Conservation (phyloP, 2,888 invertebrate species). For the Ligdia adustata region DNA sequence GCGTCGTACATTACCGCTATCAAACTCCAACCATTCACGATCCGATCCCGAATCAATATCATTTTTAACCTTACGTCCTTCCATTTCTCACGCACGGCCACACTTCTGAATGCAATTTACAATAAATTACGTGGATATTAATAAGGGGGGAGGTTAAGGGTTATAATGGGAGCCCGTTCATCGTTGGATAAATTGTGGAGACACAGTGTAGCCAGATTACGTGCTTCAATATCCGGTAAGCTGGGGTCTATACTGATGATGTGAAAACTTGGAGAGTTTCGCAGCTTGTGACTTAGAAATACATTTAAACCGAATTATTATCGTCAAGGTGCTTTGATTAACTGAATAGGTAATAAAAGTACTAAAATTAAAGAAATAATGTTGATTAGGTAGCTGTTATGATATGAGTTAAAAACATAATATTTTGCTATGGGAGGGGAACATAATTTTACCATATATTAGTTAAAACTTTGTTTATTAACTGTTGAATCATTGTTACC, state of each 20-base stretch:
- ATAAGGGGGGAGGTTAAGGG: conserved; percentile 81
- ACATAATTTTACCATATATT: no score
- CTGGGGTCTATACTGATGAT: conserved; percentile 44
- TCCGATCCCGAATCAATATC: conserved; percentile 28
- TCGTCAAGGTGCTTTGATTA: no score
- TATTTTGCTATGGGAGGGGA: no score
- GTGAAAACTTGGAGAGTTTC: conserved; percentile 28
- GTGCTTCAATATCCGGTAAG: conserved; percentile 82
- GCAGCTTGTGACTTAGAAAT: conserved; percentile 1
- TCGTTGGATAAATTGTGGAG: conserved; percentile 82
- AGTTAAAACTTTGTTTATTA: no score
- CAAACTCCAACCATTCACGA: conserved; percentile 10
- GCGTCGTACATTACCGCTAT: conserved; percentile 12
- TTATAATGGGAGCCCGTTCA: conserved; percentile 80
- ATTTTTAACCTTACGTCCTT: conserved; percentile 27
- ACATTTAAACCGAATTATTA: conserved; percentile 6
- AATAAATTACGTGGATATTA: conserved; percentile 84
- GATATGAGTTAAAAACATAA: no score
- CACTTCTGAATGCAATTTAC: conserved; percentile 80
- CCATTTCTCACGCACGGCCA: conserved; percentile 63
- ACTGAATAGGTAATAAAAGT: no score
- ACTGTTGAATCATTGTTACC: no score
- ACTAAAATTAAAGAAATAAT: no score
- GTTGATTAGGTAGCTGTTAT: no score
- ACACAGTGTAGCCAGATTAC: conserved; percentile 80